Base-by-base conservation (phyloP, 2,797 vertebrate genomes). In the Halcyon chelicuti region DNA sequence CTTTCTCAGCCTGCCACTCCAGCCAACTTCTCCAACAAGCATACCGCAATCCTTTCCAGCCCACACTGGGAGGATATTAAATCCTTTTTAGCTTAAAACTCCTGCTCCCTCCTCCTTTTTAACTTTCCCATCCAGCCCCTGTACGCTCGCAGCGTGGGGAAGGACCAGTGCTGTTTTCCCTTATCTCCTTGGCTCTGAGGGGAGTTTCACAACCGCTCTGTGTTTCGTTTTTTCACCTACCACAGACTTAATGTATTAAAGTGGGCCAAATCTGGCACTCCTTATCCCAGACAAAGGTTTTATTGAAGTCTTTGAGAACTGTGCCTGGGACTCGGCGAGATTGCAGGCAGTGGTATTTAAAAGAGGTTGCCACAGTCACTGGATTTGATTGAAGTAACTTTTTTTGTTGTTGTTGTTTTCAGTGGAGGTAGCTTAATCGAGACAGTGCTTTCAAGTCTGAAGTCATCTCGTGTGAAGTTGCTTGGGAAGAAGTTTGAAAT, bases 171-270 rank as follows among this genome's bases (percentile, higher is more conserved):
- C 88, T 10, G 4, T 86, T 91, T 95, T 66, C 91, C 91, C 91
- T 96, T 96, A 93, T 95, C 90, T 95, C 54, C 54, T 80, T 90
- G 90, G 71, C 80, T 93, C 44, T 23, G 80, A 94, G 42, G 28
- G 77, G 51, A 76, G 49, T 95, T 97, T 94, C 93, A 93, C 77
- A 96, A 95, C 81, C 3, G 2, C 22, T 81, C 37, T 44, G 22
- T 70, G 40, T 90, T 94, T 90, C 66, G 61, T 73, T 71, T 94
- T 91, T 94, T 94, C 79, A 96, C 96, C 95, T 96, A 95, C 96
- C 96, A 96, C 96, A 96, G 94, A 96, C 76, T 93, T 94, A 94
- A 96, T 96, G 83, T 92, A 96, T 92, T 95, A 93, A 96, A 96
- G 52, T 94, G 91, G 94, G 94, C 95, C 93, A 96, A 94, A 94